Base-by-base conservation (phyloP, 2,797 vertebrate genomes). In the Tympanoctomys barrerae region DNA sequence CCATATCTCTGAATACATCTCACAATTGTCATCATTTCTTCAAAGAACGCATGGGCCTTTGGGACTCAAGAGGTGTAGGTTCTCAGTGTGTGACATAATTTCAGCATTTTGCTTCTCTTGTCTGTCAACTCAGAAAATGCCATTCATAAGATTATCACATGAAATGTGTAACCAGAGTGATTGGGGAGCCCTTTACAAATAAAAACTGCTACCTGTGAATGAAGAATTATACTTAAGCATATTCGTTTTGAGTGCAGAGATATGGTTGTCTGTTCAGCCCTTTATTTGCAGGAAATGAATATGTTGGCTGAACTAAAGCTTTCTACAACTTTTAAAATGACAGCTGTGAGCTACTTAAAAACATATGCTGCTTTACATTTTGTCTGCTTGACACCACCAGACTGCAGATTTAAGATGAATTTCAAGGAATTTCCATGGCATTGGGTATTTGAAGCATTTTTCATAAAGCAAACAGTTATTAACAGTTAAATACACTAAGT, bases 331-430 rank as follows among this genome's bases (percentile, higher is more conserved):
- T 96, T 94, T 84, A 80, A 90, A 87, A 71, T 0, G 42, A 95
- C 97, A 97, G 96, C 96, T 97, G 97, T 70, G 90, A 96, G 91
- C 87, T 87, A 62, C 96, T 96, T 94, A 81, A 96, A 96, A 97
- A 90, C 97, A 97, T 97, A 97, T 93, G 97, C 91, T 87, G 71
- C 88, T 94, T 95, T 85, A 95, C 79, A 93, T 94, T 96, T 87
- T 83, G 91, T 95, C 96, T 79, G 70, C 91, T 79, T 54, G 75
- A 97, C 61, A 92, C 88, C n/a, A 73, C 92, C 92, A 96, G 94
- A 92, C 8, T 97, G 92, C 96, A 93, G 96, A 90, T 95, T 93
- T 88, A 95, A 93, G 95, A 89, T 81, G 90, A 88, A 54, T 93
- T 95, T 84, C 70, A 96, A 90, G 95, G 89, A 97, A 86, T 96